These are phyloP conservation scores for Meiosimyza decipiens DNA, from an alignment of 2,888 invertebrate genomes.

Conservation along the genomic window DNA sequence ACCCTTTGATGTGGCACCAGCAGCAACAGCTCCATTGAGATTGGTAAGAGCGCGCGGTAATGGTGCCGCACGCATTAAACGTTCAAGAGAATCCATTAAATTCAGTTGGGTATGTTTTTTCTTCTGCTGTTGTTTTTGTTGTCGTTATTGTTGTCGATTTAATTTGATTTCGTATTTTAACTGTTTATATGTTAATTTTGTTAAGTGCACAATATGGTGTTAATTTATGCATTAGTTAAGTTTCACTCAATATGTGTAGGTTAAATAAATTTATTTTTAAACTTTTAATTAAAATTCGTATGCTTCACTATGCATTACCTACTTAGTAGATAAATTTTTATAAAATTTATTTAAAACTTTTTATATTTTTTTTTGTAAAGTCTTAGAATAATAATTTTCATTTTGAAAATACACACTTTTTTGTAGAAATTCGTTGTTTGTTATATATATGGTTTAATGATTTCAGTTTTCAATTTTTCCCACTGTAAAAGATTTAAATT, in stretches of 20 bases:
- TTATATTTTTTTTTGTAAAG: neutral
- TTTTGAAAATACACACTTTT: slow-evolving; percentile 11
- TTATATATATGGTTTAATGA: neutral
- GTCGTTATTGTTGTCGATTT: slow-evolving; percentile 30
- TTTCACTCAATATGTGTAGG: neutral
- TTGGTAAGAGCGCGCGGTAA: slow-evolving; percentile 74
- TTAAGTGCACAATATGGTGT: slow-evolving; percentile 38
- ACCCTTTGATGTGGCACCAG: slow-evolving; percentile 64
- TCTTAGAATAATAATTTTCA: neutral
- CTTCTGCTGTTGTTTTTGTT: slow-evolving; percentile 30
- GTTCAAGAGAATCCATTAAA: slow-evolving; percentile 83
- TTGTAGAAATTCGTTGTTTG: slow-evolving; percentile 23
- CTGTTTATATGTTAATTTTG: slow-evolving; percentile 14
- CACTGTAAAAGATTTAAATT: neutral
- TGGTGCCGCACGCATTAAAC: slow-evolving; percentile 80
- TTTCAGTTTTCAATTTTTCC: neutral
- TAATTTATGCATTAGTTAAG: slow-evolving; percentile 9
- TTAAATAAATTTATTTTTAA: slow-evolving; percentile 22
- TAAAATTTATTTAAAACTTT: too few relatives aligned
- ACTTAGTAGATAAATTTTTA: slow-evolving; percentile 16
- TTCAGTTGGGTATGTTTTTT: slow-evolving; percentile 18
- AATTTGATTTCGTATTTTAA: slow-evolving; percentile 14
- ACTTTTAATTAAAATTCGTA: slow-evolving; percentile 24
- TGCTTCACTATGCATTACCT: neutral
- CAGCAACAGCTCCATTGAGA: slow-evolving; percentile 57